Evolutionary conservation across 2,888 invertebrate genomes (phyloP), one percentile per base, ranked within the genome.

Genomic region (Crossocerus cetratus): DNA sequence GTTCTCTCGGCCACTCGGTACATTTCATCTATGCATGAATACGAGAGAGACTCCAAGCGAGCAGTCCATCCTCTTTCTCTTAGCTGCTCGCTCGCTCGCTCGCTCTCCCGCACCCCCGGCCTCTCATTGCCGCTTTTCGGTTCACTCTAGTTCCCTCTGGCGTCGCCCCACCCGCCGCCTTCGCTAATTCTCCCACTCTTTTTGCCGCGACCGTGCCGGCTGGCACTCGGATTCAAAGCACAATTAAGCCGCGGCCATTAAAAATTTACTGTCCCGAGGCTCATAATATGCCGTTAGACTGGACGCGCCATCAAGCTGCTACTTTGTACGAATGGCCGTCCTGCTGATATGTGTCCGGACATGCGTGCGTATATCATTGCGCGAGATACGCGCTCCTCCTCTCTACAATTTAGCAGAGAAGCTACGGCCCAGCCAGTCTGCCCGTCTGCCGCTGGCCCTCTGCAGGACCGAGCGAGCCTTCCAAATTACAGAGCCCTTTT

Each of bases 161-260:
- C 69, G 72, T 58, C 65, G 23, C 56, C 59, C 54, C 61, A 18
- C 49, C 58, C 13, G 21, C 32, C 32, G 8, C 32, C 8, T 11
- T 32, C 0, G 32, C 69, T 66, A 59, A 69, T 77, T 77, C 21
- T 57, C 49, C 45, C 61, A 74, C 70, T 62, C 74, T 72, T 71
- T 77, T 65, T 66, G 69, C 62, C 65, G 20, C 59, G 13, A 56
- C 55, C 45, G 63, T 54, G 32, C 56, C 65, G 16, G 49, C 49
- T 49, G 16, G 74, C 66, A 76, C 75, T 59, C 72, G 82, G 76
- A 83, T 84, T 84, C 85, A 85, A 86, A 84, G 85, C 86, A 85
- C 84, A 86, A 86, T 87, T 85, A 86, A 86, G 84, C 85, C 74
- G 58, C 65, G 77, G 60, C 82, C 83, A 85, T 87, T 86, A 87